Evolutionary conservation across 35 echinoderm and acorn worm genomes (phyloP), one percentile per base, ranked within the genome.

Genomic region (Ophioderma brevispina): DNA sequence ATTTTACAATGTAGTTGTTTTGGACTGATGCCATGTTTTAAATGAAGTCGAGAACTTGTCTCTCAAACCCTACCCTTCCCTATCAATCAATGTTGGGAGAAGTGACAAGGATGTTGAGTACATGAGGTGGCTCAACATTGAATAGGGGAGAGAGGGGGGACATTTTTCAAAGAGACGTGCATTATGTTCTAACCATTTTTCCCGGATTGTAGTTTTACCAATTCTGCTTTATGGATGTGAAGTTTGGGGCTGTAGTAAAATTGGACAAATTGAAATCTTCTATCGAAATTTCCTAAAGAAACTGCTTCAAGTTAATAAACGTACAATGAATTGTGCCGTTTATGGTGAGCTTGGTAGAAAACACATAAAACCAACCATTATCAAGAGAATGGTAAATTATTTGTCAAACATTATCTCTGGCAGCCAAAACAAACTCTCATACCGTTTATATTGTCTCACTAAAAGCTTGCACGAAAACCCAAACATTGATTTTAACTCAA

Each of bases 371-470:
- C 8, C 8, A 11, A n/a, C 46, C 21, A 52, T 52, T 52, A 11
- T 8, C 21, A 52, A 52, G 21, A 52, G 46, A 21, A 52, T 52
- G 21, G 21, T 52, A 8, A 52, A 52, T 52, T 52, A 11, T 52
- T 52, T 8, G 46, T n/a, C n/a, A 11, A 52, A 52, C 8, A 52
- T 52, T 52, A 52, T n/a, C n/a, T n/a, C n/a, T n/a, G n/a, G n/a
- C n/a, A n/a, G n/a, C n/a, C 79, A 84, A 23, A 84, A 37, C 15
- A 84, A 84, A 55, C 46, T 84, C n/a, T 84, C 81, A 30, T 84
- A 41, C 21, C 38, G 38, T 37, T 84, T 84, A 32, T 84, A 84
- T 84, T 43, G n/a, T 43, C 52, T 50, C 28, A 35, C 52, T 84
- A 84, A 84, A 43, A 14, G 31, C 11, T 46, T 84, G 43, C 2